Base-by-base conservation (phyloP, 2,797 vertebrate genomes). In the Syndactyla subalaris region DNA sequence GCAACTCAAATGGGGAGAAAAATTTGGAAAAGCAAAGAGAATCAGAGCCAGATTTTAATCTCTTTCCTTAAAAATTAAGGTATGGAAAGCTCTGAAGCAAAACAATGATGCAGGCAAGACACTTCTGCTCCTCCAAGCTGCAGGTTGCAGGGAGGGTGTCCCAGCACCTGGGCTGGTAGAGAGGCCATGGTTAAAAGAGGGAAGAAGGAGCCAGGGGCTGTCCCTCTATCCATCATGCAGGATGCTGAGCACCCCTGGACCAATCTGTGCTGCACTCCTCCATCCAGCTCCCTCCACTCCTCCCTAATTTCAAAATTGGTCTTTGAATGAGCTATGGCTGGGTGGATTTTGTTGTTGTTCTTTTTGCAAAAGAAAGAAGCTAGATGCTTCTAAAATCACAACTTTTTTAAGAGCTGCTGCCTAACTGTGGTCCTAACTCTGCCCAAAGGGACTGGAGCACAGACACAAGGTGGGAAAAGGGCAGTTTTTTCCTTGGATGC, bases 141-240 rank as follows among this genome's bases (percentile, higher is more conserved):
- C 32, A 76, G 77, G 48, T 8, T 67, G 29, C 32, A 70, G 62
- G 41, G 29, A 54, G 43, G 39, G 45, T 10, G 7, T 43, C 26
- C n/a, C 45, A 32, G 43, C 4, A 43, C 14, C 39, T 34, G 39
- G 65, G 19, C 16, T 52, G 29, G 72, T 21, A 83, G 12, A 20
- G 15, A 2, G 1, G 26, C 34, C 7, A 1, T 0, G 1, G 32
- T 32, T 34, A 61, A 58, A 15, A 23, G 52, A 59, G 27, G 32
- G 36, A 89, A 55, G 57, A 26, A 75, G 71, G 19, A 76, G 16
- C 16, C 4, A 10, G 45, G 61, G 39, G 17, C 18, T 48, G 36
- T 36, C 27, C 14, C 57, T 34, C n/a, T 43, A 62, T 32, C 46
- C 65, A 49, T 49, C 70, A n/a, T 24, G 10, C 9, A 36, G 36